Base-by-base conservation (phyloP, 1,140 invertebrate genomes). In the Aphis gossypii region DNA sequence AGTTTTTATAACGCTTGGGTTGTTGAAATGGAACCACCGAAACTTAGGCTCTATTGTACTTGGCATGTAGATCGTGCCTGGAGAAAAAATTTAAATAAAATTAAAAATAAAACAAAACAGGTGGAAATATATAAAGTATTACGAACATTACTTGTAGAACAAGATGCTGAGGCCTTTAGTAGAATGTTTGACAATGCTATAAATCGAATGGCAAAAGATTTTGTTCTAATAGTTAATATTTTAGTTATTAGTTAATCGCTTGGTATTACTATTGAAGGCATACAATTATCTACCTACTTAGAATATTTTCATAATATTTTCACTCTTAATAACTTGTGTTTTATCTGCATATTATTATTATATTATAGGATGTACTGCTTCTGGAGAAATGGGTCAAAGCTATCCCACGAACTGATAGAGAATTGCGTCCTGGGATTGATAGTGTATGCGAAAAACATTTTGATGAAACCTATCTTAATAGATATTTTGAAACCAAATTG, bases 121-220 rank as follows among this genome's bases (percentile, higher is more conserved):
- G n/a, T 38, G 14, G 9, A 41, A n/a, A 90, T 41, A n/a, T 90
- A 41, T 56, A 56, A 90, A 60, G 56, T 54, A 56, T 90, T 48
- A 14, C 18, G n/a, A 38, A 90, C 35, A 30, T 56, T 38, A 51
- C 89, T 48, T 54, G 8, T 21, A 35, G 48, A 90, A 54, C 89
- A 48, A 90, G 56, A 38, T 90, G 44, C 38, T 48, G n/a, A 25
- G 35, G 68, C n/a, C 18, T 76, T 76, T 76, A 5, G 18, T 30
- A 76, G 30, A 76, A 76, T 86, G 25, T 54, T 93, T 11, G 41
- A 87, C 25, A 54, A 93, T 35, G 83, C 86, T 9, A 44, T 93
- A 35, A 89, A 93, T 23, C 56, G 41, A 54, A 88, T 93, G 21
- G 41, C 48, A 14, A 25, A n/a, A n/a, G n/a, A n/a, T n/a, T n/a